These are phyloP conservation scores for Aleadryas rufinucha DNA, from an alignment of 2,113 vertebrate species.

Conservation along the genomic window DNA sequence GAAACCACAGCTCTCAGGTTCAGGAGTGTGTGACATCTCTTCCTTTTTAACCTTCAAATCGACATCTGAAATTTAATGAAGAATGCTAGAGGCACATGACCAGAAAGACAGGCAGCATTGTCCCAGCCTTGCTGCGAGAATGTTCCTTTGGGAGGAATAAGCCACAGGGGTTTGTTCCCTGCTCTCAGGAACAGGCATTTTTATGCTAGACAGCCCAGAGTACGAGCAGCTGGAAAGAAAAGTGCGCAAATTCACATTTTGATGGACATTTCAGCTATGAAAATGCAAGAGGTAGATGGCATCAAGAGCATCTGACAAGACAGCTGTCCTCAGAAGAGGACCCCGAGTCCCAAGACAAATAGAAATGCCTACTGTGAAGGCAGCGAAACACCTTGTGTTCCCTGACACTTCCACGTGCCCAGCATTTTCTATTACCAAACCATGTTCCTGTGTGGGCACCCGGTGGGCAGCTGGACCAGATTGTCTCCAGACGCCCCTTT, in stretches of 20 bases:
- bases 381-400: not conserved
- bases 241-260: accelerated
- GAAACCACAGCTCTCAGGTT: not conserved
- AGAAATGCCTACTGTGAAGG: not conserved
- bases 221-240: not conserved
- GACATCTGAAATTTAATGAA: not conserved
- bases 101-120: not conserved
- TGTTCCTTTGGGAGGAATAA: not conserved
- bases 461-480: not conserved
- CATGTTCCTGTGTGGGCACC: not conserved
- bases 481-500: not conserved
- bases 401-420: not conserved
- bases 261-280: not conserved
- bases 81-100: not conserved
- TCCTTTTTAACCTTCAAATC: not conserved
- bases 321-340: not conserved
- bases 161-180: not conserved
- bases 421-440: not conserved
- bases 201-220: not conserved
- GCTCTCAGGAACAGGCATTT: not conserved
- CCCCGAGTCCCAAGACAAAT: not conserved
- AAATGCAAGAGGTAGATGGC: not conserved
- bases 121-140: not conserved
- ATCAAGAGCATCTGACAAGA: not conserved
- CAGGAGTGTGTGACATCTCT: not conserved